Conservation (phyloP, 1,140 invertebrate genomes). For the Hestina assimilis region DNA sequence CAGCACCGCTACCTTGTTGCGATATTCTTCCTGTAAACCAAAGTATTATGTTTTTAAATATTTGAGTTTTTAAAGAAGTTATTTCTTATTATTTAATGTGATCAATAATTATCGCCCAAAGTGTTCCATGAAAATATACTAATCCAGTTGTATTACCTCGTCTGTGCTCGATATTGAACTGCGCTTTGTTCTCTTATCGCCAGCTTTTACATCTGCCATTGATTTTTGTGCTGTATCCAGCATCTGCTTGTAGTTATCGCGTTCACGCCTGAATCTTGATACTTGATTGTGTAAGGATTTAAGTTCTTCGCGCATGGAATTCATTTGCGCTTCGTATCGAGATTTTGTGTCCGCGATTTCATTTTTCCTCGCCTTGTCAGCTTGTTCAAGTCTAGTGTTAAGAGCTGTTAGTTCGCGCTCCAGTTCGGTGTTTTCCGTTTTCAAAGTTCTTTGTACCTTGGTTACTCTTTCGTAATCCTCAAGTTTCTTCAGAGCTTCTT, state of each 20-base stretch:
- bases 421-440: conserved; percentile 84
- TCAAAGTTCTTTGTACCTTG: conserved; percentile 88
- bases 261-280: conserved; percentile 90
- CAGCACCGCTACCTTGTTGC: conserved; percentile 83
- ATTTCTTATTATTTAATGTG: no score
- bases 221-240: conserved; percentile 90
- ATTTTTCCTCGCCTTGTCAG: conserved; percentile 89
- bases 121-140: no score
- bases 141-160: no score
- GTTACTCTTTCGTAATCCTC: conserved; percentile 92
- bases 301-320: conserved; percentile 91
- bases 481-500: conserved; percentile 88
- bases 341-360: conserved; percentile 92
- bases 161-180: conserved; percentile 79
- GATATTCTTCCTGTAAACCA: conserved; percentile 75
- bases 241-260: conserved; percentile 95
- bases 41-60: not conserved
- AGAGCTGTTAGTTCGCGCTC: conserved; percentile 87
- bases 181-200: conserved; percentile 60
- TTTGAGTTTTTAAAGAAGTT: not conserved
- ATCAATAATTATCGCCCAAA: no score
- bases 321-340: conserved; percentile 92
- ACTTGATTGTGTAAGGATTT: conserved; percentile 89
- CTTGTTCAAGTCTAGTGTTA: conserved; percentile 84
- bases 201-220: conserved; percentile 86